Conservation (phyloP, 2,113 vertebrate species). For the Mormyrus lacerda region DNA sequence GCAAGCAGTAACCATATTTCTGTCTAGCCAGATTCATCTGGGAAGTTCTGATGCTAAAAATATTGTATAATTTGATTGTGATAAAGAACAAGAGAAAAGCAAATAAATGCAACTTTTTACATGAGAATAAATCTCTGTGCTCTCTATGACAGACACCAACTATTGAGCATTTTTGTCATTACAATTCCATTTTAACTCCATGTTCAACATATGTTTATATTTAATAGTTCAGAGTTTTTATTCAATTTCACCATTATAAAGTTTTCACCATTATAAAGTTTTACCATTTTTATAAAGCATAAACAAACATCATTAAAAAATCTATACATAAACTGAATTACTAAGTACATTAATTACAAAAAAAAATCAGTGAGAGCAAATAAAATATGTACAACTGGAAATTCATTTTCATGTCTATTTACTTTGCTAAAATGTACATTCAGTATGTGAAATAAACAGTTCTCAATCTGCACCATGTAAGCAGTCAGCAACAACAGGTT, state of each 20-base stretch:
- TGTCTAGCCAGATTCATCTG: no score
- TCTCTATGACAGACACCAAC: not conserved
- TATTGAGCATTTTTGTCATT: not conserved
- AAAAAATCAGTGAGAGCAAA: not conserved
- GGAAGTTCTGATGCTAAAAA: not conserved
- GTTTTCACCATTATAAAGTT: no score
- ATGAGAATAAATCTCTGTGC: not conserved
- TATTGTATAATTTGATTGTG: not conserved
- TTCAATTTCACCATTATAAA: not conserved
- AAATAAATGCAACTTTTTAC: not conserved
- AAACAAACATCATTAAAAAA: not conserved
- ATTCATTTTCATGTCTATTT: not conserved
- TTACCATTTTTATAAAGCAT: no score
- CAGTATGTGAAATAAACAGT: not conserved
- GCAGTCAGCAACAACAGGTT: not conserved
- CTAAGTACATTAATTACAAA: not conserved
- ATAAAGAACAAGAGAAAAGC: not conserved
- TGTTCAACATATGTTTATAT: not conserved
- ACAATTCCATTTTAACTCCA: not conserved
- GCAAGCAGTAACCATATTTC: no score
- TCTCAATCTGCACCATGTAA: not conserved
- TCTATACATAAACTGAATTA: not conserved
- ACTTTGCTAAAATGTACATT: not conserved
- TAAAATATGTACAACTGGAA: not conserved
- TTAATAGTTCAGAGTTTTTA: not conserved